Conservation (phyloP, 1,140 invertebrate genomes). For the Popillia japonica region DNA sequence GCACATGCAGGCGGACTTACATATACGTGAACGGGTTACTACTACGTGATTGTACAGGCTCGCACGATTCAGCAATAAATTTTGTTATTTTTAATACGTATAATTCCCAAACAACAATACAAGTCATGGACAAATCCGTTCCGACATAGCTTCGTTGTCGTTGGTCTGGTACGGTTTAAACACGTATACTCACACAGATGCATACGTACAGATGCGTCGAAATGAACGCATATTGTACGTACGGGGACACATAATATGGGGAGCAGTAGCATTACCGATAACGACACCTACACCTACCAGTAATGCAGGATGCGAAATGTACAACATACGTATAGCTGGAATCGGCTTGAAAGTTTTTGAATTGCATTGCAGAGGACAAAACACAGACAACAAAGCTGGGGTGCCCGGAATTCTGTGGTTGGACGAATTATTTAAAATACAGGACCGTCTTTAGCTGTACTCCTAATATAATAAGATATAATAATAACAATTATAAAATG, state of each 20-base stretch:
- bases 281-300: not conserved
- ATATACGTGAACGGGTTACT: conserved; percentile 10
- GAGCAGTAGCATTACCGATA: not conserved
- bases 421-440: not conserved
- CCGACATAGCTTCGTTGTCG: conserved; percentile 39
- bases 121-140: conserved; percentile 43
- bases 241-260: not conserved
- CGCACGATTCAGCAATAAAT: conserved; percentile 30
- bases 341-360: conserved; percentile 15
- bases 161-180: conserved; percentile 12
- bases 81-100: conserved; percentile 38
- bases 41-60: not conserved
- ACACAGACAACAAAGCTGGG: not conserved
- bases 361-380: conserved; percentile 5
- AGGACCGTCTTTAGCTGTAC: not conserved
- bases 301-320: conserved; percentile 3
- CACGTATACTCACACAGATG: not conserved
- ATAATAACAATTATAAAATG: too few species aligned
- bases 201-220: not conserved
- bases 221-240: not conserved
- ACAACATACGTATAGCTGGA: not conserved
- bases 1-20: conserved; percentile 7
- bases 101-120: conserved; percentile 43
- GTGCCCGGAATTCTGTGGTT: not conserved
- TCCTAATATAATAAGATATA: too few species aligned